Evolutionary conservation across 1,140 invertebrate species (phyloP).

Genomic region (Centruroides sculpturatus): DNA sequence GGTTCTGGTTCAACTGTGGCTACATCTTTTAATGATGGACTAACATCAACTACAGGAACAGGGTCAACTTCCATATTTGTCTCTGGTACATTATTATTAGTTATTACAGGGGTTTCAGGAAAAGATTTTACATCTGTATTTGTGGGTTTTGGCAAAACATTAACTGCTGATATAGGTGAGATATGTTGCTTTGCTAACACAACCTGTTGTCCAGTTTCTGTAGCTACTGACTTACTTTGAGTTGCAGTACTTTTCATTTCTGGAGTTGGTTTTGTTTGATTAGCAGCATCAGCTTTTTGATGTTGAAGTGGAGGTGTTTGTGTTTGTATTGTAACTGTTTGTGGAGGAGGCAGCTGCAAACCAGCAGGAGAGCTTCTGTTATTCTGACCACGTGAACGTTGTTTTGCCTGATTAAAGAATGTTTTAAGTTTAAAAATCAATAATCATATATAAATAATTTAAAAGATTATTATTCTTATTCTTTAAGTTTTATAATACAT

Average conservation of each 20-base stretch:
- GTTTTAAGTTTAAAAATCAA: no score
- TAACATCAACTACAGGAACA: no score
- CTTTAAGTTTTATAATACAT: no score
- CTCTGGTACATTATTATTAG: no score
- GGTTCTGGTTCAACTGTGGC: no score
- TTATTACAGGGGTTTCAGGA: no score
- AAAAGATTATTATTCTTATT: no score
- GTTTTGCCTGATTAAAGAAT: conserved; percentile 12
- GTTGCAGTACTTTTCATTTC: conserved; percentile 9
- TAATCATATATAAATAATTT: no score
- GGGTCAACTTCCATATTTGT: not conserved
- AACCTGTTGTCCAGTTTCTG: conserved; percentile 2
- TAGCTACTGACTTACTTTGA: conserved; percentile 11
- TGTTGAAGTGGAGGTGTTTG: conserved; percentile 23
- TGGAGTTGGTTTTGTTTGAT: conserved; percentile 42
- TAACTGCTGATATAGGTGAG: not conserved
- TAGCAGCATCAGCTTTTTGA: conserved; percentile 51
- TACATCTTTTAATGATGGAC: no score
- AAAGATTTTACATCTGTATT: no score
- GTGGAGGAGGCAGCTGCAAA: conserved; percentile 26
- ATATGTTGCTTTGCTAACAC: not conserved
- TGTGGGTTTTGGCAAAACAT: no score
- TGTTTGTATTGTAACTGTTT: conserved; percentile 13
- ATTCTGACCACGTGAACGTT: conserved; percentile 30
- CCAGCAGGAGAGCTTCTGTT: conserved; percentile 38